phyloP scores from a whole-genome alignment of 2,797 vertebrate species.

The Coilia nasus region DNA sequence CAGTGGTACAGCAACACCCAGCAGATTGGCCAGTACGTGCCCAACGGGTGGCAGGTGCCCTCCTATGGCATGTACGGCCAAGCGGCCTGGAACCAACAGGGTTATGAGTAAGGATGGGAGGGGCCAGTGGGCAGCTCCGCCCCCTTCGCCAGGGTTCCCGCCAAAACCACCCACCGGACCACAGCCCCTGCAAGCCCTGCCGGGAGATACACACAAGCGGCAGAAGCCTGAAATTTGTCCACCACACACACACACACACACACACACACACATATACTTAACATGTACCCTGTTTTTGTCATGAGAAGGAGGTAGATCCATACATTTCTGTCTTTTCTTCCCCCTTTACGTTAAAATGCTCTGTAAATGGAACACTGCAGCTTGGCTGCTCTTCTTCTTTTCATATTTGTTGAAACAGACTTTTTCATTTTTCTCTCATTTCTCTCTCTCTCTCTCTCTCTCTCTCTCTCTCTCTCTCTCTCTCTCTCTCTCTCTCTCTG shows the following conservation, averaged over 20 bases:
- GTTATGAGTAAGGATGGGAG: slow-evolving; percentile 89
- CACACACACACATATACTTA: neutral
- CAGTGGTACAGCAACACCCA: slow-evolving; percentile 95
- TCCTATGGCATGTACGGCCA: slow-evolving; percentile 92
- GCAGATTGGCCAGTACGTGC: slow-evolving; percentile 94
- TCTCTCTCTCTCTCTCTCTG: slow-evolving; percentile 16
- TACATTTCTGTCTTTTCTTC: slow-evolving; percentile 1
- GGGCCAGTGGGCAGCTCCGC: slow-evolving; percentile 51
- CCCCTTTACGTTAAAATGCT: slow-evolving; percentile 14
- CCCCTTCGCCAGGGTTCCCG: slow-evolving; percentile 41
- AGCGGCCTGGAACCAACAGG: slow-evolving; percentile 92
- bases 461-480: neutral
- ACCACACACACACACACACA: no score
- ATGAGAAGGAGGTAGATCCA: slow-evolving; percentile 5
- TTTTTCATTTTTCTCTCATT: slow-evolving; percentile 22
- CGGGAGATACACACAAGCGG: neutral
- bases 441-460: slow-evolving; percentile 28
- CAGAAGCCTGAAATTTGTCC: neutral
- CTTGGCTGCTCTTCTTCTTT: slow-evolving; percentile 1
- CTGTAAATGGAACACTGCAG: slow-evolving; percentile 21
- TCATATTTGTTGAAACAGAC: slow-evolving; percentile 31
- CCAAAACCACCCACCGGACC: slow-evolving; percentile 19
- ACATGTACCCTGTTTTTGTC: slow-evolving; percentile 18
- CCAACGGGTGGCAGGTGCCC: slow-evolving; percentile 96
- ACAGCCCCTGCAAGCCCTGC: slow-evolving; percentile 10